phyloP scores from a whole-genome alignment of 2,797 vertebrate species.

The Dallia pectoralis region DNA sequence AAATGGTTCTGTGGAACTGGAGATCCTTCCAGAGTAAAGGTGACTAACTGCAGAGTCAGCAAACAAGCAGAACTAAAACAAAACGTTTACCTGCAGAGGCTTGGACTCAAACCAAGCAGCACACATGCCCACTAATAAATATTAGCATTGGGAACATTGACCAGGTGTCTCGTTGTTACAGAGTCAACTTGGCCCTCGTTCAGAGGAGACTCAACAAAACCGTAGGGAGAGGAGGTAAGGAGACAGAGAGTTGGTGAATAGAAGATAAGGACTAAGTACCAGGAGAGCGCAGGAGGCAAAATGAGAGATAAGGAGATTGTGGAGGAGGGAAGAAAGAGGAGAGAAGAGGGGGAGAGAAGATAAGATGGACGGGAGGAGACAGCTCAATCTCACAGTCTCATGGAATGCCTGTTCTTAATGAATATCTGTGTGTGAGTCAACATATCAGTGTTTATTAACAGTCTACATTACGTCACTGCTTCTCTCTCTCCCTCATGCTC shows the following conservation, averaged over 20 bases:
- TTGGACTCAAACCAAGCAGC: neutral
- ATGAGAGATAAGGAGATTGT: neutral
- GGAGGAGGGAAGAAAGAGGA: neutral
- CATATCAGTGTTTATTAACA: no score
- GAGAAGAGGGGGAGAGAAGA: neutral
- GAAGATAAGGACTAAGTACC: neutral
- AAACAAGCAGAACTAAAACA: neutral
- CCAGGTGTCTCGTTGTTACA: no score
- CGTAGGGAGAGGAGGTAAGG: neutral
- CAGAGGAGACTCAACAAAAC: no score
- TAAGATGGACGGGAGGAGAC: neutral
- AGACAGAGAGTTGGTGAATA: neutral
- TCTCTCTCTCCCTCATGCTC: neutral
- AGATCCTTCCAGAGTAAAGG: neutral
- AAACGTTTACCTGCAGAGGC: neutral
- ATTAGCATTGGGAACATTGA: no score
- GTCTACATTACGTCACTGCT: no score
- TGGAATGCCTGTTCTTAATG: no score
- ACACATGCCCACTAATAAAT: no score
- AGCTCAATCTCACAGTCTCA: neutral
- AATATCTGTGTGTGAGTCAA: no score
- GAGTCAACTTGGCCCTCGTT: no score
- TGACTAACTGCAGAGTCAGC: neutral
- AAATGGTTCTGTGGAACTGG: conserved; percentile 21
- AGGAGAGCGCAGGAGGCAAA: neutral